Evolutionary conservation across 2,113 vertebrate species (phyloP).

Genomic region (Alligator mississippiensis): DNA sequence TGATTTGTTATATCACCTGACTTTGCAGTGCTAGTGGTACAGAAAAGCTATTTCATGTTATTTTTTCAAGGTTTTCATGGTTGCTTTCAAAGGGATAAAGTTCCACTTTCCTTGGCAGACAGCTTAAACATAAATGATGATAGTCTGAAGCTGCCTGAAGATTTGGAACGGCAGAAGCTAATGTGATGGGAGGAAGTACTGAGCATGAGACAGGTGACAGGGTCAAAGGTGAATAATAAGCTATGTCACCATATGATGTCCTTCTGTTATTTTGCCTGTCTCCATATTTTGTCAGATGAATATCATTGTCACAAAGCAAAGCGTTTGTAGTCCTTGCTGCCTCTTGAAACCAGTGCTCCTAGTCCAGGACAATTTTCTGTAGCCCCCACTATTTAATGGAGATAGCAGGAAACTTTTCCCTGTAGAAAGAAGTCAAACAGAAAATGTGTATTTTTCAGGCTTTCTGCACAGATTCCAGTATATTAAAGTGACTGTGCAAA

Average conservation of each 20-base stretch:
- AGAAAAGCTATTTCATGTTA: neutral
- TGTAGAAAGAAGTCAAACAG: neutral
- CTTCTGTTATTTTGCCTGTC: neutral
- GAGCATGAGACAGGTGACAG: neutral
- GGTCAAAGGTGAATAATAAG: neutral
- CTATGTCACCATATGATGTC: neutral
- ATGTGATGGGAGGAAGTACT: neutral
- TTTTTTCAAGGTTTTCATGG: neutral
- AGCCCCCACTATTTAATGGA: conserved; percentile 8
- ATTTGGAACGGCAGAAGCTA: neutral
- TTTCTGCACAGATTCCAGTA: neutral
- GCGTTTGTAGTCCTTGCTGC: neutral
- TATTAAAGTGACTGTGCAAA: neutral
- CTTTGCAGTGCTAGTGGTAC: neutral
- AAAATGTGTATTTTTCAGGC: neutral
- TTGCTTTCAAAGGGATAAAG: neutral
- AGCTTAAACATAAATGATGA: neutral
- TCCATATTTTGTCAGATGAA: neutral
- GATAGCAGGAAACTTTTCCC: conserved; percentile 11
- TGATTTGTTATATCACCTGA: neutral
- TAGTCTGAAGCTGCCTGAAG: neutral
- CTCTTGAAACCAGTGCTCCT: neutral
- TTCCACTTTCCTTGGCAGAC: neutral
- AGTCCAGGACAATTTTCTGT: neutral
- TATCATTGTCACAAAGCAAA: neutral